A percentile compares a stretch with the other conserved stretches of the same genome.
phyloP scores from a whole-genome alignment of 2,888 invertebrate species.

The Zaprionus obscuricornis region DNA sequence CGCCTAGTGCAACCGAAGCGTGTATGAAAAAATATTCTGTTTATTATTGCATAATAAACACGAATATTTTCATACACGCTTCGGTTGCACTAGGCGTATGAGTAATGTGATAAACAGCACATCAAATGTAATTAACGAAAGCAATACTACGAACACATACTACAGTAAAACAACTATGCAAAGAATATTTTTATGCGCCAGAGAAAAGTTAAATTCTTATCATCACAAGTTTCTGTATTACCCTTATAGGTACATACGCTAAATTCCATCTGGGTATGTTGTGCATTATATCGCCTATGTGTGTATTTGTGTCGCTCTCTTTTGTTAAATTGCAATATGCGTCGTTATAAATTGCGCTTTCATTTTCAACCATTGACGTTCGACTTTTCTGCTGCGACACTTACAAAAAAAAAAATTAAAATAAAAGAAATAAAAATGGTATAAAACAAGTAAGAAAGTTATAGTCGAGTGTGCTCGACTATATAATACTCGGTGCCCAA shows the following conservation, averaged over 20 bases:
- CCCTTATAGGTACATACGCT: background rate
- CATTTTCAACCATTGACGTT: conserved; percentile 71
- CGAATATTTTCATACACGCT: conserved; percentile 44
- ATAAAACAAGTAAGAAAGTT: no score
- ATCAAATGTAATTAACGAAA: conserved; percentile 64
- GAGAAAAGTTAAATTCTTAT: no score
- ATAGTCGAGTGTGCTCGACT: no score
- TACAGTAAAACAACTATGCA: no score
- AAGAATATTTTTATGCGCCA: no score
- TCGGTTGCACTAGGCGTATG: conserved; percentile 51
- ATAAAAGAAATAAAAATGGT: conserved; percentile 37
- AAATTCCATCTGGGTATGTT: no score
- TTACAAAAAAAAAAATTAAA: conserved; percentile 7
- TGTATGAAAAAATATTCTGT: conserved; percentile 44
- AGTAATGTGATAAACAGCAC: conserved; percentile 68
- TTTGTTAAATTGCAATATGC: no score
- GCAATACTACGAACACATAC: background rate
- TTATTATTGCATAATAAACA: conserved; percentile 26
- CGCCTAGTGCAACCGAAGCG: conserved; percentile 42
- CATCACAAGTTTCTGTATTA: no score
- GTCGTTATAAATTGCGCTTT: conserved; percentile 68
- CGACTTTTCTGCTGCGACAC: conserved; percentile 14
- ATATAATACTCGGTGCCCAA: no score
- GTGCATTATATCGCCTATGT: background rate
- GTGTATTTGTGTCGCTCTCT: conserved; percentile 1